Conservation (phyloP, 2,113 vertebrate species). For the Desmodus rotundus region DNA sequence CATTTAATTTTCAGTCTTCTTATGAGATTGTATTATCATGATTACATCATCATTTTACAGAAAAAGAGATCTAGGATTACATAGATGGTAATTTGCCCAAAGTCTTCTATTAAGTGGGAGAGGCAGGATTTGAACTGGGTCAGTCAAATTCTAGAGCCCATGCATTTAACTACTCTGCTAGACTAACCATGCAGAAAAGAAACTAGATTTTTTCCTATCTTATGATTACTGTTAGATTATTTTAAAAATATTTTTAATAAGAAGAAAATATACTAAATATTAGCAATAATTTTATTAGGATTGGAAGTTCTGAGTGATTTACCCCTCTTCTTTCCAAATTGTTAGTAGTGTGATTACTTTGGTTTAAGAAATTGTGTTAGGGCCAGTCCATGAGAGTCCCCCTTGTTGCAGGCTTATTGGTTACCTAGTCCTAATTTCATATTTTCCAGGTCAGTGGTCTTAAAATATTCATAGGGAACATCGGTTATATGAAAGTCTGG, state of each 20-base stretch:
- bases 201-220: not conserved
- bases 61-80: not conserved
- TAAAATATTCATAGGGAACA: not conserved
- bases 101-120: not conserved
- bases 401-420: not conserved
- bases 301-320: not conserved
- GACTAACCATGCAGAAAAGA: not conserved
- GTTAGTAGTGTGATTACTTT: not conserved
- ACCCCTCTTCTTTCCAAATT: not conserved
- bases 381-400: not conserved
- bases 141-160: not conserved
- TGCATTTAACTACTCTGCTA: not conserved
- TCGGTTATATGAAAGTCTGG: not conserved
- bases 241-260: not conserved
- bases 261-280: not conserved
- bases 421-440: not conserved
- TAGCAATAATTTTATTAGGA: constrained; percentile 9
- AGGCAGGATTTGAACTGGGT: not conserved
- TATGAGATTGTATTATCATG: not conserved
- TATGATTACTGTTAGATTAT: not conserved
- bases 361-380: constrained; percentile 21
- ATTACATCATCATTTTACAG: not conserved
- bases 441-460: not conserved
- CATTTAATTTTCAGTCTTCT: constrained; percentile 24
- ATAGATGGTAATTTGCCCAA: constrained; percentile 4